Percentiles rank a stretch among this genome's conserved stretches.
phyloP scores from a whole-genome alignment of 2,888 invertebrate genomes.

The Amphimallon solstitiale region DNA sequence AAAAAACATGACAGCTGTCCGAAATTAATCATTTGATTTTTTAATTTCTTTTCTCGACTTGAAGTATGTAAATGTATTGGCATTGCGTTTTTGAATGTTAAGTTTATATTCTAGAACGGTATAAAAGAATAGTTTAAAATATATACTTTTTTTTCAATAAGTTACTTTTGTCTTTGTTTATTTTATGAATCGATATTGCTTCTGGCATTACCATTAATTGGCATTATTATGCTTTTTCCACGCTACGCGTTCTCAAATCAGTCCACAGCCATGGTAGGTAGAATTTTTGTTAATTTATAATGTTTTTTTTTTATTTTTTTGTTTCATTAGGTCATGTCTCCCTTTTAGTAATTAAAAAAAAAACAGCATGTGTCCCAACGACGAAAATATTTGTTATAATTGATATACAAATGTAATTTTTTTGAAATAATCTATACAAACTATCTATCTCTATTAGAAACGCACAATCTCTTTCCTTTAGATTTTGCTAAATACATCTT shows the following conservation, averaged over 20 bases:
- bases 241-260: constrained; percentile 57
- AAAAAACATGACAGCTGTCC: no score
- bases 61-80: no score
- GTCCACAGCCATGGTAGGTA: constrained; percentile 65
- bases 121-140: no score
- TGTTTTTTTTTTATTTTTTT: neutral
- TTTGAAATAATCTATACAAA: no score
- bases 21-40: no score
- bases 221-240: constrained; percentile 61
- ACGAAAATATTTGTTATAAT: neutral
- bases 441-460: neutral
- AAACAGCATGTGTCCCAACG: no score
- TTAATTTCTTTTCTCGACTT: no score
- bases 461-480: neutral
- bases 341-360: neutral
- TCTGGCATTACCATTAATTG: constrained; percentile 54
- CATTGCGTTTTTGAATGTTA: no score
- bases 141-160: neutral
- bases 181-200: constrained; percentile 38
- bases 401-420: no score
- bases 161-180: neutral
- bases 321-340: no score
- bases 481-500: no score
- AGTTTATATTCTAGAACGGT: no score
- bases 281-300: constrained; percentile 39